Base-by-base conservation (phyloP, 2,888 invertebrate genomes). In the Vandiemenella viatica region DNA sequence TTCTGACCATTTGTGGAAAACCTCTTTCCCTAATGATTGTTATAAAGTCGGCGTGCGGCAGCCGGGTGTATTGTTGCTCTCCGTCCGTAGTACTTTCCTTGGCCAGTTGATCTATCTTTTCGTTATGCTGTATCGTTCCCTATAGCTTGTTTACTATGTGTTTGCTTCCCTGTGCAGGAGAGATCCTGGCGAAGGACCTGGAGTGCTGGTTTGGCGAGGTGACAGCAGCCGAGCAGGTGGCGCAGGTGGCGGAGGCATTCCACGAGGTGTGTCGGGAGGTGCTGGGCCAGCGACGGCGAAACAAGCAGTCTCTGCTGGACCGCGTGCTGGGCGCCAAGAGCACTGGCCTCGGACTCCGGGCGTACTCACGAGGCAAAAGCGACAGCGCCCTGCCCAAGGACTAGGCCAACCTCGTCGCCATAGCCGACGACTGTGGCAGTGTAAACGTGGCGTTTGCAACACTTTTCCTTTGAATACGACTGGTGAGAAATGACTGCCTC, bases 141-240 rank as follows among this genome's bases (percentile, higher is more conserved):
- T n/a, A n/a, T n/a, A n/a, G n/a, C n/a, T n/a, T n/a, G n/a, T n/a
- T n/a, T n/a, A n/a, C n/a, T n/a, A n/a, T n/a, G n/a, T n/a, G n/a
- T n/a, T n/a, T n/a, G n/a, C n/a, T 10, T 32, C n/a, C 44, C 21
- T 5, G 51, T 58, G 5, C 58, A 70, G 70, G 70, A 23, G 87
- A 88, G 63, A 86, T 84, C 57, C 68, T 91, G 45, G 89, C 89
- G 8, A 84, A 88, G 64, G 87, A 89, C 64, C 83, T 85, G 61
- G 89, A 90, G 61, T 89, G 89, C 65, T 81, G 79, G 62, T 91
- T 90, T 66, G 79, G 80, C 37, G 90, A 91, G 67, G 83, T 90
- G 10, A 82, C 89, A 0, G 90, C 90, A 0, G 88, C 90, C 0
- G 90, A 91, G 64, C 88, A 90, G 68, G 74, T 73, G 49, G 76